These are phyloP conservation scores for Xylocopa sonorina DNA, from an alignment of 1,140 invertebrate species.

Conservation along the genomic window DNA sequence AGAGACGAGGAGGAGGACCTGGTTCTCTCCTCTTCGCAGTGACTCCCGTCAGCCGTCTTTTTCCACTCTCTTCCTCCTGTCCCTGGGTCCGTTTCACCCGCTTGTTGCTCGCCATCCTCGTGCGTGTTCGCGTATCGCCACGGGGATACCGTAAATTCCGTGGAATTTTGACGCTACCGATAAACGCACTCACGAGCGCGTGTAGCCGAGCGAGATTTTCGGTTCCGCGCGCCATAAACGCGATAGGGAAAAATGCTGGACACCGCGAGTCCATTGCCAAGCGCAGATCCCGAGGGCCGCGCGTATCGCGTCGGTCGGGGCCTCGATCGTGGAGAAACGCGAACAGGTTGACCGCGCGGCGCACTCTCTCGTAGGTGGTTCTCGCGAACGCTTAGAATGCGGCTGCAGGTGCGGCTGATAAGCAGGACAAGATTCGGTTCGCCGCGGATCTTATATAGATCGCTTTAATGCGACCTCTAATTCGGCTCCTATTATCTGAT, in stretches of 20 bases:
- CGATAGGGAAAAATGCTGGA: slow-evolving; percentile 32
- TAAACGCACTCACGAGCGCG: slow-evolving; percentile 53
- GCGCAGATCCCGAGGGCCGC: no score
- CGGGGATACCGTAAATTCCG: slow-evolving; percentile 30
- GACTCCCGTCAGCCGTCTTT: neutral
- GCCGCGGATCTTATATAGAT: neutral
- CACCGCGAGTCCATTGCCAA: neutral
- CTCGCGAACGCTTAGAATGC: slow-evolving; percentile 40
- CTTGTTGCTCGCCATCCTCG: neutral
- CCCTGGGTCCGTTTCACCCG: no score
- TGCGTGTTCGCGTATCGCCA: neutral
- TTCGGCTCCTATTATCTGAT: neutral
- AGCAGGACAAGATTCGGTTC: slow-evolving; percentile 22
- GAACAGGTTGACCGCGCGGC: slow-evolving; percentile 44
- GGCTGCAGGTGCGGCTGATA: slow-evolving; percentile 57
- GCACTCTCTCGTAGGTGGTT: slow-evolving; percentile 22
- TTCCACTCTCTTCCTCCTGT: neutral
- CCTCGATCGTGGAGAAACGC: neutral
- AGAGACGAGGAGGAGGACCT: no score
- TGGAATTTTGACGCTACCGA: slow-evolving; percentile 41
- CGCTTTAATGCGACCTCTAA: neutral
- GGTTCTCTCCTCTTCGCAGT: neutral
- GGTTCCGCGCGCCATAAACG: slow-evolving; percentile 44
- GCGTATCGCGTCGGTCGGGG: slow-evolving; percentile 1
- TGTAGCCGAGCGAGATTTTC: slow-evolving; percentile 38